These are phyloP conservation scores for Pharmacophagus antenor DNA, from an alignment of 2,888 invertebrate species.

Conservation along the genomic window DNA sequence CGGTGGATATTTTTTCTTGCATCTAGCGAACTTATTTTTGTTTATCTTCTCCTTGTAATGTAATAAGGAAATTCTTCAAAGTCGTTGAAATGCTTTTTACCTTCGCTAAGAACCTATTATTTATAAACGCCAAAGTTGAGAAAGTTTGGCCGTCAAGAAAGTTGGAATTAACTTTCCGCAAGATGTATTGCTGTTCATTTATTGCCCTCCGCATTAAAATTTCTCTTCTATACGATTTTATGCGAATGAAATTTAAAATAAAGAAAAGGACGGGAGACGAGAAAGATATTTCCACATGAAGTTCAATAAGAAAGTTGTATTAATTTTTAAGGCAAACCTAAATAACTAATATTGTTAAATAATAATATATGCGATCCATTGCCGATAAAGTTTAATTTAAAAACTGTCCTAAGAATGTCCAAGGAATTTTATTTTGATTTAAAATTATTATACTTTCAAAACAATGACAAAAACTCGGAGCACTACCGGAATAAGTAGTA, in stretches of 20 bases:
- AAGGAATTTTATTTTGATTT: neutral
- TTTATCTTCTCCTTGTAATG: constrained; percentile 10
- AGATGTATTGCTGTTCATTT: constrained; percentile 31
- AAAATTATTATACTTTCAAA: neutral
- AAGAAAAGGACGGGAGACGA: too few species aligned
- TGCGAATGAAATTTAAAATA: constrained; percentile 7
- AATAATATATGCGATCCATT: too few species aligned
- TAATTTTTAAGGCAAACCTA: too few species aligned
- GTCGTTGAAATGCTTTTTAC: constrained; percentile 25
- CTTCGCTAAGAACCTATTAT: constrained; percentile 28
- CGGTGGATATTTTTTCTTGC: neutral
- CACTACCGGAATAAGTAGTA: constrained; percentile 12
- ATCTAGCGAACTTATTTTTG: neutral
- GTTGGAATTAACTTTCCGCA: constrained; percentile 30
- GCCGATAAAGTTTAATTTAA: too few species aligned
- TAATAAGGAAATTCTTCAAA: constrained; percentile 15
- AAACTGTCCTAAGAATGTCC: too few species aligned
- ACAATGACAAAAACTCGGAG: constrained; percentile 5
- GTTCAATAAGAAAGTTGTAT: too few species aligned
- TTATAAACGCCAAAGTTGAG: constrained; percentile 27
- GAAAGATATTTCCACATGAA: too few species aligned
- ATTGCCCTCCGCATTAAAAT: constrained; percentile 23
- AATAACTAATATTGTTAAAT: too few species aligned
- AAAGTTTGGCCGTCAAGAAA: constrained; percentile 26
- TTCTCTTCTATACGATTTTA: constrained; percentile 8